phyloP scores from a whole-genome alignment of 2,888 invertebrate genomes.

The Strigamia crassipes region DNA sequence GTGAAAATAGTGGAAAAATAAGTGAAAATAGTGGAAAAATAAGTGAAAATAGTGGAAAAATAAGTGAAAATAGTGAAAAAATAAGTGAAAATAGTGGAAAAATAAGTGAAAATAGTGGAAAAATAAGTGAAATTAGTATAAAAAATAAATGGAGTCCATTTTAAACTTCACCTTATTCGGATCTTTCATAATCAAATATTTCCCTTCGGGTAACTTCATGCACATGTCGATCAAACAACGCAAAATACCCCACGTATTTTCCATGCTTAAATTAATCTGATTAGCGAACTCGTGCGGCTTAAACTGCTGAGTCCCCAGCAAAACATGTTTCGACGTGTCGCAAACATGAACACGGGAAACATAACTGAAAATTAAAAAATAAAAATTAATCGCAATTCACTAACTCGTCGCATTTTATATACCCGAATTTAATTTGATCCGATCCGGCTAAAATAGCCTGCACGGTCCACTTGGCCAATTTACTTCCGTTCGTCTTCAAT shows the following conservation, averaged over 20 bases:
- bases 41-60: too few species aligned
- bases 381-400: slow-evolving; percentile 1
- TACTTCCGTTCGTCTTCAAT: slow-evolving; percentile 98
- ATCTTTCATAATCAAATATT: slow-evolving; percentile 96
- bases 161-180: slow-evolving; percentile 77
- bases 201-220: slow-evolving; percentile 94
- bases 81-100: too few species aligned
- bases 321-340: slow-evolving; percentile 94
- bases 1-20: too few species aligned
- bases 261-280: slow-evolving; percentile 98
- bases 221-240: slow-evolving; percentile 96
- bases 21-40: too few species aligned
- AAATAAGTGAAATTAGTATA: too few species aligned
- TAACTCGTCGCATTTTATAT: slow-evolving; percentile 44
- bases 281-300: slow-evolving; percentile 98
- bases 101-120: too few species aligned
- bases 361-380: slow-evolving; percentile 65
- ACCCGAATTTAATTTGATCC: slow-evolving; percentile 96
- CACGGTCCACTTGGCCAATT: slow-evolving; percentile 98
- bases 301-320: slow-evolving; percentile 96
- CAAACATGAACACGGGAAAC: slow-evolving; percentile 93
- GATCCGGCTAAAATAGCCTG: slow-evolving; percentile 92
- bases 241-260: slow-evolving; percentile 98
- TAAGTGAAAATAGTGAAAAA: too few species aligned
- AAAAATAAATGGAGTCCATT: too few species aligned